These are phyloP conservation scores for Spodoptera litura DNA, from an alignment of 1,140 invertebrate genomes.

Conservation along the genomic window DNA sequence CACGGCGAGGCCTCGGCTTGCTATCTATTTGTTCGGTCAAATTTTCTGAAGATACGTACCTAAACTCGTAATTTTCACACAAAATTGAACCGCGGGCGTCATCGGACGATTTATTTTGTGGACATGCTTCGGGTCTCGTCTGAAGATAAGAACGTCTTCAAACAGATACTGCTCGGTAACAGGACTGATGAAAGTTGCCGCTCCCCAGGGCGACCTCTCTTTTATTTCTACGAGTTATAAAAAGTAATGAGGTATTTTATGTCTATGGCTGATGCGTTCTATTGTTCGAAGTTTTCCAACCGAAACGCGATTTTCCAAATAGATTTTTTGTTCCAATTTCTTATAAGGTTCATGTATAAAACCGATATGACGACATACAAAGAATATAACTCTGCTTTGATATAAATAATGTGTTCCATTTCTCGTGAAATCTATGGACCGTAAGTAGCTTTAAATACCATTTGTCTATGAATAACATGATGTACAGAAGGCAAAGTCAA, in stretches of 20 bases:
- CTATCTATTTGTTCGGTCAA: slow-evolving; percentile 51
- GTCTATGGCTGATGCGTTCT: slow-evolving; percentile 63
- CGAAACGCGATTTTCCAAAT: slow-evolving; percentile 51
- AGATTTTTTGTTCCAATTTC: slow-evolving; percentile 49
- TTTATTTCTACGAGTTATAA: slow-evolving; percentile 74
- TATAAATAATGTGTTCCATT: not conserved
- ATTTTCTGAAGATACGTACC: slow-evolving; percentile 49
- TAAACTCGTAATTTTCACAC: slow-evolving; percentile 74
- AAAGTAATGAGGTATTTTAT: slow-evolving; percentile 78
- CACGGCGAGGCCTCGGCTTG: slow-evolving; percentile 52
- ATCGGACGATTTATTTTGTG: slow-evolving; percentile 74
- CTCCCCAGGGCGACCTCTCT: slow-evolving; percentile 60
- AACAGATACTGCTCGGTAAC: slow-evolving; percentile 52
- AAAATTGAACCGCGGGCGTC: slow-evolving; percentile 75
- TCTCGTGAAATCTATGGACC: not conserved
- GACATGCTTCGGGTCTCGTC: slow-evolving; percentile 66
- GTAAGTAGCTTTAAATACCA: slow-evolving; percentile 13
- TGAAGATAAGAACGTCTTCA: slow-evolving; percentile 61
- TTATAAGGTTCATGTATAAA: slow-evolving; percentile 39
- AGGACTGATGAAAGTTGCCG: slow-evolving; percentile 64
- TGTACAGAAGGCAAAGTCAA: not conserved
- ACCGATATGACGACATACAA: slow-evolving; percentile 8
- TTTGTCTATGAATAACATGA: slow-evolving; percentile 23
- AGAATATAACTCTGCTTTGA: slow-evolving; percentile 6
- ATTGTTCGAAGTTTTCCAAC: slow-evolving; percentile 67